These are phyloP conservation scores for Prinia subflava DNA, from an alignment of 2,113 vertebrate species.

Conservation along the genomic window DNA sequence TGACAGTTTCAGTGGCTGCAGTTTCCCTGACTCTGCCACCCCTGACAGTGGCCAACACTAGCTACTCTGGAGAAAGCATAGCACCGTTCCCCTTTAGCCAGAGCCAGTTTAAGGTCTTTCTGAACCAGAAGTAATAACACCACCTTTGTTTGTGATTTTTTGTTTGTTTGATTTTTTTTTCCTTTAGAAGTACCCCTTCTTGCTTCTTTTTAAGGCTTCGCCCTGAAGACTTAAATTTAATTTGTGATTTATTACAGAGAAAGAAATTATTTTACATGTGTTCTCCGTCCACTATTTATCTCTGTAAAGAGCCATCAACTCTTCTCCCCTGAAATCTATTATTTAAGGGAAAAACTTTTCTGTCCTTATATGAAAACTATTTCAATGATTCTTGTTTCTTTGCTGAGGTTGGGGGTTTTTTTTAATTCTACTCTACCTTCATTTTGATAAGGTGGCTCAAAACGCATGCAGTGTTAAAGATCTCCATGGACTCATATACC, in stretches of 20 bases:
- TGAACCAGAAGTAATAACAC: neutral
- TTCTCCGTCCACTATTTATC: neutral
- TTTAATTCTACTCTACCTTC: neutral
- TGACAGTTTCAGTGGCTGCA: fast-evolving
- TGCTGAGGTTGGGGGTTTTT: neutral
- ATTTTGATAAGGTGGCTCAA: neutral
- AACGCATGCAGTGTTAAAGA: neutral
- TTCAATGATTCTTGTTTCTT: neutral
- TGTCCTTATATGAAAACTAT: neutral
- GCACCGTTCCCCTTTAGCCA: neutral
- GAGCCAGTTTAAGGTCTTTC: neutral
- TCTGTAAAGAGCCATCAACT: neutral
- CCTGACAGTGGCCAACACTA: neutral
- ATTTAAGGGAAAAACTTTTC: neutral
- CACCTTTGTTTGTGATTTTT: neutral
- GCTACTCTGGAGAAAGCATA: neutral
- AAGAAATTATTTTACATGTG: neutral
- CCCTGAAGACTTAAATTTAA: neutral
- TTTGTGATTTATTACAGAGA: neutral
- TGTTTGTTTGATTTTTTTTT: neutral
- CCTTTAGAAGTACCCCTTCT: neutral
- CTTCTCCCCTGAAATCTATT: neutral
- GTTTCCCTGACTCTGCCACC: neutral
- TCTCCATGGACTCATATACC: neutral
- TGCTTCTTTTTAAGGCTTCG: neutral